phyloP scores from a whole-genome alignment of 2,113 vertebrate species.

The Erythrocercus mccallii region DNA sequence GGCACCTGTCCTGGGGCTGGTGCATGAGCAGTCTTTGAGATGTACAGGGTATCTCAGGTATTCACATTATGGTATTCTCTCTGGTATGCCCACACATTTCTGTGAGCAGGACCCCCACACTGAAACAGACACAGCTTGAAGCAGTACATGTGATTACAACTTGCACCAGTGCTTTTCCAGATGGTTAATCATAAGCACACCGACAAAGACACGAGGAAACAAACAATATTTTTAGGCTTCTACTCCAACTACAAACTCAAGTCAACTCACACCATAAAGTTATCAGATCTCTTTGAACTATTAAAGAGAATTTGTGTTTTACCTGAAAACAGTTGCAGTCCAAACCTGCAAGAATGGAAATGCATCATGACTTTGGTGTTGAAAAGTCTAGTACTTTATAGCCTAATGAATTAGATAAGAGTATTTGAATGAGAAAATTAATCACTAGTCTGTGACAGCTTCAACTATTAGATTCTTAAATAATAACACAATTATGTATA shows the following conservation, averaged over 20 bases:
- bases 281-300: neutral
- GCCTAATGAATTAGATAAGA: neutral
- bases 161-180: neutral
- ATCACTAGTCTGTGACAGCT: neutral
- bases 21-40: neutral
- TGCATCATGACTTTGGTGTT: neutral
- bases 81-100: neutral
- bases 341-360: neutral
- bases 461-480: neutral
- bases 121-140: neutral
- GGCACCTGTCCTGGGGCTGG: neutral
- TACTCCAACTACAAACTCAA: neutral
- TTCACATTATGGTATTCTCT: neutral
- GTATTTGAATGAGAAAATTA: neutral
- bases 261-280: neutral
- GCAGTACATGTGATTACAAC: neutral
- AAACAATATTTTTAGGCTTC: neutral
- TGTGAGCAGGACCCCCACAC: neutral
- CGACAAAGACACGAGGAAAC: neutral
- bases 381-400: neutral
- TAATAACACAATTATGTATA: neutral
- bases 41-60: accelerated
- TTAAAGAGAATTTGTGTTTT: neutral
- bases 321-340: neutral
- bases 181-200: neutral